phyloP scores from a whole-genome alignment of 2,888 invertebrate species.

The Tanypteryx hageni region DNA sequence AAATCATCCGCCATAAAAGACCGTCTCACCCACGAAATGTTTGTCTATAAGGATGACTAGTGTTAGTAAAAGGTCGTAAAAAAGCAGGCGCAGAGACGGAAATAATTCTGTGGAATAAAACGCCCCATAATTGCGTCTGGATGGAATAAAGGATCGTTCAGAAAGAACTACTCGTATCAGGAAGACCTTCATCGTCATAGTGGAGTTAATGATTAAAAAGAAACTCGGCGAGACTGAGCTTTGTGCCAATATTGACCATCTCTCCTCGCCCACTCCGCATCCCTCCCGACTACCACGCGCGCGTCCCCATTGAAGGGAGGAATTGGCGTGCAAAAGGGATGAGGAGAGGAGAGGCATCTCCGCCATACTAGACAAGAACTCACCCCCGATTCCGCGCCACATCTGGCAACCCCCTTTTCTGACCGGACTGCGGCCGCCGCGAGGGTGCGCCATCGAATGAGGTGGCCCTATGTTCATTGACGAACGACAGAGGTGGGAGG shows the following conservation, averaged over 20 bases:
- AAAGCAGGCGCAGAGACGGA: too few relatives aligned
- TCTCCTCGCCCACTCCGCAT: neutral
- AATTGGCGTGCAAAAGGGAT: too few relatives aligned
- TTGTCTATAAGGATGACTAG: too few relatives aligned
- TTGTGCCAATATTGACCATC: constrained; percentile 2
- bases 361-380: neutral
- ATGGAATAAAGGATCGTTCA: neutral
- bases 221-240: neutral
- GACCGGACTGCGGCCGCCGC: neutral
- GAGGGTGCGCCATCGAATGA: neutral
- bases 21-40: too few relatives aligned
- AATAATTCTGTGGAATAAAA: neutral
- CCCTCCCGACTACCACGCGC: neutral
- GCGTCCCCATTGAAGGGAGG: neutral
- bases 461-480: neutral
- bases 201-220: neutral
- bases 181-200: neutral
- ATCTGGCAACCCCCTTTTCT: neutral
- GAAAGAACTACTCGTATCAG: neutral
- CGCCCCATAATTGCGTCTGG: neutral
- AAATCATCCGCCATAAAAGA: too few relatives aligned
- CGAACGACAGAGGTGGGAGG: neutral
- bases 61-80: too few relatives aligned
- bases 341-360: neutral
- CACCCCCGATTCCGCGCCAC: neutral